Evolutionary conservation across 2,888 invertebrate genomes (phyloP), one percentile per base, ranked within the genome.

Genomic region (Leucophora obtusa): DNA sequence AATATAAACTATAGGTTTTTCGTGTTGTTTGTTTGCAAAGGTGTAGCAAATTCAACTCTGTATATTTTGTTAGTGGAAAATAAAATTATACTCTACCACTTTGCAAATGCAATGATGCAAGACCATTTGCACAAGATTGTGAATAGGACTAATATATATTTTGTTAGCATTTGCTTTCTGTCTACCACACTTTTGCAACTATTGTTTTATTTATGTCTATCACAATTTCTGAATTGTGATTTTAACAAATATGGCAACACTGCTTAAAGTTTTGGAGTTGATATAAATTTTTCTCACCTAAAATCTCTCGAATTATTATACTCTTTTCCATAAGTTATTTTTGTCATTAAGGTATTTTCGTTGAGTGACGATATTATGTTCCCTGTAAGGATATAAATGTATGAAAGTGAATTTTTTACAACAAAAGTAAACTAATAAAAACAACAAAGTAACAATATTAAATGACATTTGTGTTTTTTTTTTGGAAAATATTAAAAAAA

Each of bases 371-470:
- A 10, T 54, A 59, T 74, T 38, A 17, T 21, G 11, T 54, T 62
- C 54, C 68, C 60, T 68, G 54, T 21, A 38, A 68, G 68, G 62
- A 75, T 68, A 66, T 35, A 65, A 63, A 47, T 24, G 24, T 73
- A 59, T 35, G 65, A 73, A 73, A 73, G 65, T 66, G 73, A 73
- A 53, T 73, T 73, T 58, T 50, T 51, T 33, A 51, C 43, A 47
- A 47, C 43, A n/a, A 47, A 47, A 11, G 2, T 28, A 28, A 38
- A 38, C 35, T 38, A 11, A 11, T 11, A 38, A 11, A 35, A 35
- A 38, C 11, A 11, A 38, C 38, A 38, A 38, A 14, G n/a, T 7
- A 47, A n/a, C 15, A 47, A 47, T 14, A 47, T n/a, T n/a, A 47
- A 47, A 47, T 47, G 43, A n/a, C 15, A n/a, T n/a, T 47, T 47